A percentile compares a stretch with the other conserved stretches of the same genome.
Evolutionary conservation across 37 sponge, comb jelly and placozoan genomes (phyloP).

Genomic region (Petrosia ficiformis): DNA sequence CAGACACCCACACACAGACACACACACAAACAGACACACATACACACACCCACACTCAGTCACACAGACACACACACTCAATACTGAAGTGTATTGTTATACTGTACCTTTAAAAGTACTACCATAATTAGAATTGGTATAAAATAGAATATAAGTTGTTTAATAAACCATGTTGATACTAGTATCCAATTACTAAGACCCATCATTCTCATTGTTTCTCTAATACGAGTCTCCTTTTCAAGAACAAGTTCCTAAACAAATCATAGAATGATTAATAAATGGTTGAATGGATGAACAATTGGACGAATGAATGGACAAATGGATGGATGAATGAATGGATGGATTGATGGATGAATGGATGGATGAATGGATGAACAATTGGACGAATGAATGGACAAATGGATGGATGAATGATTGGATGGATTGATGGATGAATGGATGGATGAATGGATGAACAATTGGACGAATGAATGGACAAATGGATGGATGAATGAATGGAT

Average conservation of each 20-base stretch:
- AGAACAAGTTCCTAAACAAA: constrained; percentile 54
- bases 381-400: no score
- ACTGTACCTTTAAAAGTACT: constrained; percentile 47
- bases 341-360: no score
- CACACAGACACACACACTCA: background rate
- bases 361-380: no score
- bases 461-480: no score
- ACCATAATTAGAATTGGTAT: constrained; percentile 39
- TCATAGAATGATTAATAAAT: background rate
- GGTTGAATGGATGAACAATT: background rate
- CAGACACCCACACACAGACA: no score
- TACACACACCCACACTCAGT: background rate
- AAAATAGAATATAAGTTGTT: constrained; percentile 71
- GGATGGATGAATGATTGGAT: no score
- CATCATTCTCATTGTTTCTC: constrained; percentile 95
- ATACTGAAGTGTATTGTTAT: background rate
- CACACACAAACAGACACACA: no score
- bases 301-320: no score
- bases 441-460: no score
- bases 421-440: no score
- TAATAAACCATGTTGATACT: constrained; percentile 78
- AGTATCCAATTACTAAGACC: constrained; percentile 74
- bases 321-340: no score
- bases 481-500: no score
- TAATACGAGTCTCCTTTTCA: constrained; percentile 67